A percentile compares a stretch with the other conserved stretches of the same genome.
These are phyloP conservation scores for Pseudococcus jackbeardsleyi DNA, from an alignment of 2,888 invertebrate species.

Conservation along the genomic window DNA sequence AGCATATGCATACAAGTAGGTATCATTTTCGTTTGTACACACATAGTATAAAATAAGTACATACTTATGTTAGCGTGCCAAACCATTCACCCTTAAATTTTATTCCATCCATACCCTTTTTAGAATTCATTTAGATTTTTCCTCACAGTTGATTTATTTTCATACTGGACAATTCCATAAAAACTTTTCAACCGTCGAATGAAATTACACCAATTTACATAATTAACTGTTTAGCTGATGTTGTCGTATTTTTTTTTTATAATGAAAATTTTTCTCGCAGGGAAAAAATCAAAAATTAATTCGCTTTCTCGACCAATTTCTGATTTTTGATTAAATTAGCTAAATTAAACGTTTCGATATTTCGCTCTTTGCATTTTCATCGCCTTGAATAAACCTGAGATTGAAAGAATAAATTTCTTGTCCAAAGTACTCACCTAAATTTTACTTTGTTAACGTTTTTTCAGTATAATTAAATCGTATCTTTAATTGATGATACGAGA, in stretches of 20 bases:
- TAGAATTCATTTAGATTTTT: background rate
- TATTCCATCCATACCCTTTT: background rate
- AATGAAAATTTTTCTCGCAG: background rate
- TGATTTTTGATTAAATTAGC: background rate
- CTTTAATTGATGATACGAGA: background rate
- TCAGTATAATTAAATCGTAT: background rate
- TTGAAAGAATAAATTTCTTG: background rate
- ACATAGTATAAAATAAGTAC: background rate
- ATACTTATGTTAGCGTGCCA: background rate
- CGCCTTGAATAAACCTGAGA: background rate
- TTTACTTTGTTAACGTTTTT: background rate
- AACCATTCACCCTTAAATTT: background rate
- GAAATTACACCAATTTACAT: background rate
- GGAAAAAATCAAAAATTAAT: background rate
- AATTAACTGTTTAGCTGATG: background rate
- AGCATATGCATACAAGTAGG: background rate
- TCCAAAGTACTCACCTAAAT: background rate
- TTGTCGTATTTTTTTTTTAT: background rate
- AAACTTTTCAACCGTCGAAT: background rate
- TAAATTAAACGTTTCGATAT: slow-evolving; percentile 10
- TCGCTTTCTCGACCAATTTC: slow-evolving; percentile 6
- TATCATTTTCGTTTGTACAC: background rate
- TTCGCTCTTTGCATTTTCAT: background rate
- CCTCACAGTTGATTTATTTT: slow-evolving; percentile 16
- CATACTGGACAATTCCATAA: background rate